Base-by-base conservation (phyloP, 2,888 invertebrate species). In the Xiphydria camelus region DNA sequence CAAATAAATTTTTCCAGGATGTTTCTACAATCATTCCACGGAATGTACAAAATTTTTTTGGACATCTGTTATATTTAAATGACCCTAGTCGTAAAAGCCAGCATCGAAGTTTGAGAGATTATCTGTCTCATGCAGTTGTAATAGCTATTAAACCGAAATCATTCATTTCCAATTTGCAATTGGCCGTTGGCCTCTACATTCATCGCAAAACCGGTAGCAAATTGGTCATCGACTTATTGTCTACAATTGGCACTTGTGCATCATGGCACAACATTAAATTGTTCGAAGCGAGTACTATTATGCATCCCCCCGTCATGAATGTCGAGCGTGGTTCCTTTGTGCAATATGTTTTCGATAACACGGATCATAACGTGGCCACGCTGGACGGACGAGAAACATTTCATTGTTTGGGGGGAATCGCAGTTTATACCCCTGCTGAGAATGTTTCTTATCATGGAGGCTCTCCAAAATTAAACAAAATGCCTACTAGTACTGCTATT, bases 161-260 rank as follows among this genome's bases (percentile, higher is more conserved):
- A 5, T 53, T 53, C n/a, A 35, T 39, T n/a, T 53, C 47, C 4
- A 35, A 14, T 26, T 25, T 51, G 14, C 53, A 50, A 21, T 21
- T 51, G 12, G 41, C 46, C 25, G 20, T 46, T 7, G 36, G 37
- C 7, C 45, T 41, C 3, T 48, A 53, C 36, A 12, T 53, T 15
- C 34, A 43, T 18, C 34, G 46, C 25, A 40, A 44, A 32, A 38
- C 35, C n/a, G 46, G 41, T 3, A 48, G 44, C 17, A 53, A 38
- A 39, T 35, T 48, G 14, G 21, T 48, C 4, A 40, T 46, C 9
- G 34, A 53, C 14, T 9, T 46, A 34, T 22, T 51, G 3, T 39
- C 33, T 4, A 45, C 39, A 31, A 22, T 45, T 19, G 49, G 49
- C 4, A 10, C 41, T 6, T 41, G 25, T 20, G 37, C 49, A 25